A percentile compares a stretch with the other conserved stretches of the same genome.
Conservation (phyloP, 2,888 invertebrate genomes). For the Diachrysia chrysitis region DNA sequence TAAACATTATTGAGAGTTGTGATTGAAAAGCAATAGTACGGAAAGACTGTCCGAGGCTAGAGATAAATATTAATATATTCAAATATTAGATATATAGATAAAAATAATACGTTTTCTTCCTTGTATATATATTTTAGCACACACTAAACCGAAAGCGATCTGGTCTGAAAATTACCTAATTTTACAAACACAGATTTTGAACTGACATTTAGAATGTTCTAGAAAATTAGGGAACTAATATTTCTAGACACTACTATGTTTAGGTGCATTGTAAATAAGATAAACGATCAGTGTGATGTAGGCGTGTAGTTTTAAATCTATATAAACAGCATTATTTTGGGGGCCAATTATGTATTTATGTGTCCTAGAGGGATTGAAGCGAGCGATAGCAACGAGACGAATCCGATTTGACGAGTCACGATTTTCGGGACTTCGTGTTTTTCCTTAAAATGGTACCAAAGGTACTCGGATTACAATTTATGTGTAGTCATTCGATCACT, state of each 20-base stretch:
- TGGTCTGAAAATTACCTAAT: slow-evolving; percentile 16
- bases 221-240: slow-evolving; percentile 16
- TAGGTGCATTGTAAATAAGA: slow-evolving; percentile 25
- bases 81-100: slow-evolving; percentile 58
- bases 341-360: slow-evolving; percentile 80
- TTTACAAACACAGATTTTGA: slow-evolving; percentile 18
- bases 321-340: slow-evolving; percentile 73
- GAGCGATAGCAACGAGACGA: slow-evolving; percentile 40
- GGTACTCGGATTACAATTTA: neutral
- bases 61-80: slow-evolving; percentile 69
- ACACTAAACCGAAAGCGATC: slow-evolving; percentile 48
- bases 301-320: slow-evolving; percentile 46
- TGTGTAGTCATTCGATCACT: neutral
- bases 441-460: neutral
- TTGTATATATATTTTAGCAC: slow-evolving; percentile 61
- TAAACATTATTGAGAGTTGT: slow-evolving; percentile 73
- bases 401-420: neutral
- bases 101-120: slow-evolving; percentile 47
- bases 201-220: slow-evolving; percentile 28
- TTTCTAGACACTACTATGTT: slow-evolving; percentile 21
- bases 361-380: slow-evolving; percentile 65
- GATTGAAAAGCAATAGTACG: slow-evolving; percentile 77
- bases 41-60: slow-evolving; percentile 84
- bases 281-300: slow-evolving; percentile 60
- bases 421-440: neutral